Evolutionary conservation across 2,113 vertebrate genomes (phyloP).

Genomic region (Taurulus bubalis): DNA sequence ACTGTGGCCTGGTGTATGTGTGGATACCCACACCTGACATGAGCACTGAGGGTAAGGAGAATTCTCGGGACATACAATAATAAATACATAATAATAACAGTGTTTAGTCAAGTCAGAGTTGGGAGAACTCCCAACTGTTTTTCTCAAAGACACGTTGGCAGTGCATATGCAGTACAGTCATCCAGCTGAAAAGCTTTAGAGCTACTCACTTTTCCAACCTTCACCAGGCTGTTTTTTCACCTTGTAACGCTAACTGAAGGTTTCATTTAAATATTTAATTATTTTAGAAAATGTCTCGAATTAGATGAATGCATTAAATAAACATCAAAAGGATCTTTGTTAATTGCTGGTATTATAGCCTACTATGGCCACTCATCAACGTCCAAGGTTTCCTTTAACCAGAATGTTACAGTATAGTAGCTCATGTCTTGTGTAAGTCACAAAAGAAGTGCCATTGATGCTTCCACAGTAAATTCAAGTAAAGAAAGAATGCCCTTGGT

Average conservation of each 20-base stretch:
- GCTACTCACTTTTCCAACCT: background rate
- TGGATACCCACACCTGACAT: slow-evolving; percentile 98
- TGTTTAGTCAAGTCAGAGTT: background rate
- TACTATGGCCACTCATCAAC: background rate
- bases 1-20: slow-evolving; percentile 90
- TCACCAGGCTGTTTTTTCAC: background rate
- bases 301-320: too few species aligned
- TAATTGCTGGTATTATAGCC: background rate
- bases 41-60: slow-evolving; percentile 94
- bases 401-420: background rate
- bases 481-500: background rate
- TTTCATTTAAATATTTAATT: slow-evolving; percentile 1
- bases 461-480: background rate
- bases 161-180: background rate
- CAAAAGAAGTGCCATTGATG: background rate
- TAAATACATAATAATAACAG: background rate
- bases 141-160: too few species aligned
- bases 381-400: background rate
- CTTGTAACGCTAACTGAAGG: background rate
- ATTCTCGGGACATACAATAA: background rate
- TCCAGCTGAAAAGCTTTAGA: background rate
- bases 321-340: background rate
- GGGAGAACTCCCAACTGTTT: background rate
- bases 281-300: too few species aligned
- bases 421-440: background rate